A percentile compares a stretch with the other conserved stretches of the same genome.
These are phyloP conservation scores for Erannis defoliaria DNA, from an alignment of 2,888 invertebrate genomes.

Conservation along the genomic window DNA sequence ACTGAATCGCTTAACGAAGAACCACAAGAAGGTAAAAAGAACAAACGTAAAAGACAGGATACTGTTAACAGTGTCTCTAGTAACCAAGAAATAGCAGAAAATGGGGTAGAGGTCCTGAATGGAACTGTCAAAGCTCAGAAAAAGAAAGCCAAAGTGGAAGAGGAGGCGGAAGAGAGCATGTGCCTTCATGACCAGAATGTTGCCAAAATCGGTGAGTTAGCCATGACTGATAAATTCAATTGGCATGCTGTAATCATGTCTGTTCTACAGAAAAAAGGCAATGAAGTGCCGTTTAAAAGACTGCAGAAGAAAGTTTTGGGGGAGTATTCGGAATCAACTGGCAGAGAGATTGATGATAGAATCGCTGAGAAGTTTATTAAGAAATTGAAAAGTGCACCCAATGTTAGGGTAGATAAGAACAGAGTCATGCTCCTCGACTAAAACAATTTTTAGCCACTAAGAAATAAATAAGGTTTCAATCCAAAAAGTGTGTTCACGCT, in stretches of 20 bases:
- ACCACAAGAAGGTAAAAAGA: conserved; percentile 60
- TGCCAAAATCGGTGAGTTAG: conserved; percentile 71
- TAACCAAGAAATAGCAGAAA: conserved; percentile 48
- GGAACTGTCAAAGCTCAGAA: conserved; percentile 56
- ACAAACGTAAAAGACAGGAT: conserved; percentile 77
- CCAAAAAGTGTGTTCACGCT: background rate
- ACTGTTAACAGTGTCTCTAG: conserved; percentile 65
- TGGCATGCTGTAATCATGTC: conserved; percentile 83
- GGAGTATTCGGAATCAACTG: conserved; percentile 86
- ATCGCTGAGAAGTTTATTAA: conserved; percentile 90
- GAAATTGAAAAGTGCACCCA: conserved; percentile 89
- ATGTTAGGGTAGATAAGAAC: conserved; percentile 88
- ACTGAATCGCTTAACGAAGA: conserved; percentile 62
- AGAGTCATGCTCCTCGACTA: conserved; percentile 79
- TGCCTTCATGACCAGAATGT: conserved; percentile 81
- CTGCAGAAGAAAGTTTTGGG: conserved; percentile 91
- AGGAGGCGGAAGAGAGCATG: conserved; percentile 68
- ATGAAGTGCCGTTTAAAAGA: conserved; percentile 90
- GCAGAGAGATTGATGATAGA: conserved; percentile 86
- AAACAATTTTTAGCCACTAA: conserved; percentile 11
- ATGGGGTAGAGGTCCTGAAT: conserved; percentile 49
- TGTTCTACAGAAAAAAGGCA: conserved; percentile 83
- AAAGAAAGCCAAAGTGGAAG: conserved; percentile 72
- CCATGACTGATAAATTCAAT: conserved; percentile 72
- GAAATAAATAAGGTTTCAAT: background rate